A percentile compares a stretch with the other conserved stretches of the same genome.
Conservation (phyloP, 2,888 invertebrate genomes). For the Mythimna pallens region DNA sequence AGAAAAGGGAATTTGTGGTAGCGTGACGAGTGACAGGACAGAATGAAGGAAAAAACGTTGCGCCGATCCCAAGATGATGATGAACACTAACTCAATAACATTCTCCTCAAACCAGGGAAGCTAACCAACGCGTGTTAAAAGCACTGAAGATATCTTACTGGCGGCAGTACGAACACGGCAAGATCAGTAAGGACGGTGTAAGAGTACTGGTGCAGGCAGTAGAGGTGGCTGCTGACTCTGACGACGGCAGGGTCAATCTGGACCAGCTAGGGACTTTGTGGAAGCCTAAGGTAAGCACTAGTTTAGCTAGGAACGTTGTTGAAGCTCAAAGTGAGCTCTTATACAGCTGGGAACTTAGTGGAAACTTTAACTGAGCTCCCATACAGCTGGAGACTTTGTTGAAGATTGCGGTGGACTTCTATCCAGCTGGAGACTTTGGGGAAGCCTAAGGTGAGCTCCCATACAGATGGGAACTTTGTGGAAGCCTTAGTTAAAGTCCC, state of each 20-base stretch:
- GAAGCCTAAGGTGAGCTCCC: background rate
- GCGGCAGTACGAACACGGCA: constrained; percentile 92
- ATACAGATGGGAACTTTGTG: too few species aligned
- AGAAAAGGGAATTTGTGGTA: too few species aligned
- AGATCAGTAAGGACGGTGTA: constrained; percentile 91
- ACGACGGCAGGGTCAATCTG: constrained; percentile 82
- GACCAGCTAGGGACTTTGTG: constrained; percentile 85
- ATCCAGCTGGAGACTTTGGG: too few species aligned
- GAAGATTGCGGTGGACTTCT: too few species aligned
- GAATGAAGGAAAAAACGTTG: too few species aligned
- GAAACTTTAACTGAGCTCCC: constrained; percentile 66
- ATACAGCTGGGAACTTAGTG: background rate
- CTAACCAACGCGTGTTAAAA: constrained; percentile 91
- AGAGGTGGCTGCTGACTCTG: constrained; percentile 87
- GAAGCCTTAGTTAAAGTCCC: constrained; percentile 76
- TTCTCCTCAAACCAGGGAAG: constrained; percentile 81
- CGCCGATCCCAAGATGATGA: too few species aligned
- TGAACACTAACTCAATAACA: background rate
- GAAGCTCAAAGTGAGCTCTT: constrained; percentile 76
- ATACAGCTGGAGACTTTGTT: background rate
- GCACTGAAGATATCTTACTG: constrained; percentile 92
- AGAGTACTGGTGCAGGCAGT: constrained; percentile 89
- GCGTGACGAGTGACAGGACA: too few species aligned
- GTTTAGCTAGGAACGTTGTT: background rate
- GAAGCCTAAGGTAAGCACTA: constrained; percentile 81